Conservation (phyloP, 92 coral and sea anemone genomes). For the Desmophyllum pertusum region DNA sequence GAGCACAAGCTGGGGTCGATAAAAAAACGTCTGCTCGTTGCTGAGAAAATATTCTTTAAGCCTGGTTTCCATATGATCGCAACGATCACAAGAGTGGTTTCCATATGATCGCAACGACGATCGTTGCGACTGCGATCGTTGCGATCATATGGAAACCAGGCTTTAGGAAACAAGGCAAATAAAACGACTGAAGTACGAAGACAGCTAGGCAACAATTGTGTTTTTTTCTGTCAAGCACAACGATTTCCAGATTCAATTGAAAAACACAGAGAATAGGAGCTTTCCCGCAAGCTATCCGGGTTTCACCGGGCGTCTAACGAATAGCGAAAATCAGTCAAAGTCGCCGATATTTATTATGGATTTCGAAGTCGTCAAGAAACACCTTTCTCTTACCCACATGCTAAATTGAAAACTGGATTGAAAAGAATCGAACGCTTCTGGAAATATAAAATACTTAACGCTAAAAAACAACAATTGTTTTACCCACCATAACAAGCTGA, state of each 20-base stretch:
- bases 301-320: not conserved
- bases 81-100: too few relatives aligned
- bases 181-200: not conserved
- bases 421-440: not conserved
- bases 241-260: not conserved
- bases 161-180: not conserved
- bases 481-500: constrained; percentile 18
- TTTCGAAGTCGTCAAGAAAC: not conserved
- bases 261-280: not conserved
- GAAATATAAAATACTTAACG: not conserved
- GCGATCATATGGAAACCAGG: too few relatives aligned
- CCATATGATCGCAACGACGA: too few relatives aligned
- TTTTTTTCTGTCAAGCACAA: not conserved
- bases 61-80: too few relatives aligned
- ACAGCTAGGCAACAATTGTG: not conserved
- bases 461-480: not conserved
- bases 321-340: not conserved
- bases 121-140: too few relatives aligned
- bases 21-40: not conserved
- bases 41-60: not conserved
- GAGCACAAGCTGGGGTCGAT: not conserved
- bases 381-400: not conserved
- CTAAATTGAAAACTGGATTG: not conserved
- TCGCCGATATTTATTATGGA: not conserved
- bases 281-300: not conserved